Evolutionary conservation across 2,888 invertebrate genomes (phyloP), one percentile per base, ranked within the genome.

Genomic region (Euproctis similis): DNA sequence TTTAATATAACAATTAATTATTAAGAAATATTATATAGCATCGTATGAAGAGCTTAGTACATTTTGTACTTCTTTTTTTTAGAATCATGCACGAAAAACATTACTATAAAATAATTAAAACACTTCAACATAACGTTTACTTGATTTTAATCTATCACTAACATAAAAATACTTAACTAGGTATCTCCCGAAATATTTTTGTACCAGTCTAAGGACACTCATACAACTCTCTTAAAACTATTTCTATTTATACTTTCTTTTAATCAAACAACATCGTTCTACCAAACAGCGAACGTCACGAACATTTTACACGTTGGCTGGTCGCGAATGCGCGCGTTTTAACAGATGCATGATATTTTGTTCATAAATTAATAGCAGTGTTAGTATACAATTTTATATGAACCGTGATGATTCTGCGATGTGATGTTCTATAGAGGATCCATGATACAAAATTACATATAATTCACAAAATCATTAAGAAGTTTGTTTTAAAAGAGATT

Each of bases 1-100:
- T 70, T 66, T 69, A 74, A 70, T 65, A 56, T 73, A 78, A 80
- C 73, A 77, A 77, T 68, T 60, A 66, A 62, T n/a, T n/a, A n/a
- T n/a, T n/a, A n/a, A n/a, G n/a, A n/a, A n/a, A n/a, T n/a, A n/a
- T n/a, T 70, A 69, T 61, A 66, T 54, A 65, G 62, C 63, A 61
- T 64, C 65, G 65, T 51, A 57, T 59, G 46, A 62, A 60, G 55
- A 56, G 46, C 45, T n/a, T 47, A 61, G 77, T 76, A 75, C 75
- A 41, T 39, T 63, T 68, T 80, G 77, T 80, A 78, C 78, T 72
- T 61, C 53, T 54, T 55, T 6, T 14, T 14, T 14, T 21, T 21
- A 58, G 46, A 65, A 64, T 59, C 61, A 69, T 71, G 67, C 73
- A 69, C 65, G 58, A 60, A 67, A 66, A 57, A 52, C 53, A 55